Percentiles rank a stretch among this genome's conserved stretches.
These are phyloP conservation scores for Echinometra lucunter DNA, from an alignment of 53 echinoderm and acorn worm species.

Conservation along the genomic window DNA sequence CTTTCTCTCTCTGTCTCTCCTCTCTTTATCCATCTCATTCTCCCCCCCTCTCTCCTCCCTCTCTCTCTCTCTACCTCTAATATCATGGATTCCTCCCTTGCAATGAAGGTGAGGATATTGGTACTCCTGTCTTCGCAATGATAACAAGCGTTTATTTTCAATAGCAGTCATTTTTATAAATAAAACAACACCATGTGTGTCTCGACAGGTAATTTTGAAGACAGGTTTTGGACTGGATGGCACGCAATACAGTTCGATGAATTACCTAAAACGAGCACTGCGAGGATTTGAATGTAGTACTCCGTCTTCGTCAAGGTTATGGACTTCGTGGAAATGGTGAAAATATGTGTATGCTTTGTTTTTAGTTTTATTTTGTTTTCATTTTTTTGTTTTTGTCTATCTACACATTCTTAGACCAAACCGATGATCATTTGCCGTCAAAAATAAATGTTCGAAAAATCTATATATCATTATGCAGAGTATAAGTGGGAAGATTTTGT, in stretches of 20 bases:
- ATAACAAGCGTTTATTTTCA: slow-evolving; percentile 45
- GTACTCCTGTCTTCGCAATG: slow-evolving; percentile 31
- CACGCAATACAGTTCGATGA: not conserved
- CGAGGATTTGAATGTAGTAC: too few species aligned
- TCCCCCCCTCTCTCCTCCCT: not conserved
- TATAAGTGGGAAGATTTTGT: too few species aligned
- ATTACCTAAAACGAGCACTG: not conserved
- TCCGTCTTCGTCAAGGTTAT: too few species aligned
- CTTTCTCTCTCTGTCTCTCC: not conserved
- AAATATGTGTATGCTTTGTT: too few species aligned
- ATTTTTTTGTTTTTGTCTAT: too few species aligned
- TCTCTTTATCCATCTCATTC: not conserved
- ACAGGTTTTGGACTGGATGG: not conserved
- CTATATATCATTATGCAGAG: too few species aligned
- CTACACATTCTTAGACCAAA: too few species aligned
- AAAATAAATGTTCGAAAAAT: too few species aligned
- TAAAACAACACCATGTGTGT: slow-evolving; percentile 3
- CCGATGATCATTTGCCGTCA: too few species aligned
- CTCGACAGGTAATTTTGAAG: slow-evolving; percentile 4
- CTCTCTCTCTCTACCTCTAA: not conserved
- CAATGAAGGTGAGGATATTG: slow-evolving; percentile 29
- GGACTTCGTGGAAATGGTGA: too few species aligned
- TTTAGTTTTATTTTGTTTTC: too few species aligned
- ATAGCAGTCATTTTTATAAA: slow-evolving; percentile 35
- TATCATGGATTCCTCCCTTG: not conserved